Evolutionary conservation across 2,113 vertebrate species (phyloP), one percentile per base, ranked within the genome.

Genomic region (Zosterops pallidus): DNA sequence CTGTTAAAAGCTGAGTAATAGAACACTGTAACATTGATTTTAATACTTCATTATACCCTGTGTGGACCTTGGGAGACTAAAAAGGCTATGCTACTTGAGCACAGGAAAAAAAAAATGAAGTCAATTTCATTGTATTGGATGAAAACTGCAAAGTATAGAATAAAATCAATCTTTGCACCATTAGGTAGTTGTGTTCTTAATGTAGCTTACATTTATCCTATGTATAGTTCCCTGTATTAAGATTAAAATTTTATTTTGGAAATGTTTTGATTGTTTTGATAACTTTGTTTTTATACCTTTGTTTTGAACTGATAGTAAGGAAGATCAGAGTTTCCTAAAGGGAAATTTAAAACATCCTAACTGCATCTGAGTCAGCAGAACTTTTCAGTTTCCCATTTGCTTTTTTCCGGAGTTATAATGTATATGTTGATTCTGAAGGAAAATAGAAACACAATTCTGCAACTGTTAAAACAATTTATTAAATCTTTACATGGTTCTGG

Each of bases 1-100:
- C 47, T 87, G 26, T 87, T 95, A 84, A 79, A 60, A 94, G 52
- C 52, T 81, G 50, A 77, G 63, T 88, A 95, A 87, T 77, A 93
- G 44, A 53, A 87, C 74, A 83, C 52, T 0, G 0, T 69, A 91
- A 68, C 64, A 77, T 92, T 92, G 92, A 91, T 93, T 88, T 88
- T 80, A 83, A 83, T 83, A 88, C 50, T 44, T 59, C 29, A 41
- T 95, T 90, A 59, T 37, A 63, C 28, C 17, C 26, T 57, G 17
- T 41, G 33, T 67, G 39, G 55, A 90, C 55, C 29, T 33, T 90
- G 37, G 44, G 75, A 93, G 76, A 78, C 44, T 49, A 55, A 72
- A 94, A 91, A 81, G 22, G 19, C 35, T 24, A 14, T 63, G 11
- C 42, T 64, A 63, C 89, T 80, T 77, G 20, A 74, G 52, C 17